Evolutionary conservation across 2,888 invertebrate genomes (phyloP).

Genomic region (Caenorhabditis sp.): DNA sequence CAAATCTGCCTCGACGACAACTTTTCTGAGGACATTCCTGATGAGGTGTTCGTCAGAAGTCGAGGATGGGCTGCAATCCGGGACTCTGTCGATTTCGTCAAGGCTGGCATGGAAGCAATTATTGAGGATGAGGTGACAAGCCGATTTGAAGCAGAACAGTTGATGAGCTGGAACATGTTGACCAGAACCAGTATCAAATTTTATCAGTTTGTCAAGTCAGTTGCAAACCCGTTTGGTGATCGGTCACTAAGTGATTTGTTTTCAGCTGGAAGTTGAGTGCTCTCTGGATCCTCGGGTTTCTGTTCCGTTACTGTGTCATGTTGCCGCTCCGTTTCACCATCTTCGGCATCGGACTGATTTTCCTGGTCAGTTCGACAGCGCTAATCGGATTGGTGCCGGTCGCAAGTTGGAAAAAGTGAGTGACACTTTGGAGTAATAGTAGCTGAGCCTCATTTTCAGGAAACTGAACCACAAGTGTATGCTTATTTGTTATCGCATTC

Average conservation of each 20-base stretch:
- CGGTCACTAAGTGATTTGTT: constrained; percentile 2
- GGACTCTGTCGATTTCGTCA: constrained; percentile 75
- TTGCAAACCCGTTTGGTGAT: neutral
- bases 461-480: constrained; percentile 83
- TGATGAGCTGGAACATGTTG: constrained; percentile 92
- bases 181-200: constrained; percentile 83
- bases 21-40: constrained; percentile 57
- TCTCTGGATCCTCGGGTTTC: constrained; percentile 94
- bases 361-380: constrained; percentile 84
- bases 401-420: constrained; percentile 78
- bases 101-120: constrained; percentile 91
- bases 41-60: constrained; percentile 70
- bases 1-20: constrained; percentile 70
- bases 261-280: constrained; percentile 85
- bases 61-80: constrained; percentile 76
- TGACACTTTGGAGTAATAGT: neutral
- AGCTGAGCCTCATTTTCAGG: constrained; percentile 23
- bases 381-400: constrained; percentile 85
- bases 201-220: constrained; percentile 76
- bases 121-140: constrained; percentile 99
- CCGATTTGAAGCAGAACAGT: constrained; percentile 92
- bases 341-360: constrained; percentile 80
- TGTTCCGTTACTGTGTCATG: constrained; percentile 91
- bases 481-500: constrained; percentile 87
- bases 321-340: constrained; percentile 84